Evolutionary conservation across 2,797 vertebrate genomes (phyloP).

Genomic region (Molossus alvarezi): DNA sequence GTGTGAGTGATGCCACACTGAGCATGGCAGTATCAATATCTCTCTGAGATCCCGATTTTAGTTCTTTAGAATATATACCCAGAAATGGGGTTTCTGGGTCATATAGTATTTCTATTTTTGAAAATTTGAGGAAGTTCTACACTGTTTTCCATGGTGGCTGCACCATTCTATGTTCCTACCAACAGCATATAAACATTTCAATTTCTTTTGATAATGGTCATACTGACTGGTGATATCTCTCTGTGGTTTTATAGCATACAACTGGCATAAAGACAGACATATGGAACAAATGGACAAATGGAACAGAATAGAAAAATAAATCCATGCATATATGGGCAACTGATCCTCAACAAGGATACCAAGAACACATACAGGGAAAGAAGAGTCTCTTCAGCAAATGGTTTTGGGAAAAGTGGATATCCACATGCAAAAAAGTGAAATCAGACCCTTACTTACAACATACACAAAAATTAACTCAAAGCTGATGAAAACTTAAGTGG

Average conservation of each 20-base stretch:
- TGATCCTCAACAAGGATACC: not conserved
- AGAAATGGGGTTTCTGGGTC: not conserved
- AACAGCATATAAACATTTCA: not conserved
- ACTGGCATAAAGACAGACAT: not conserved
- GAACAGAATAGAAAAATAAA: not conserved
- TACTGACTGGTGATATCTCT: not conserved
- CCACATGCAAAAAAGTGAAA: not conserved
- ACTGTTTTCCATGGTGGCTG: not conserved
- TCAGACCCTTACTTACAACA: not conserved
- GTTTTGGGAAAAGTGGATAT: not conserved
- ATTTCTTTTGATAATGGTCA: not conserved
- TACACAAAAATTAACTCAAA: slow-evolving; percentile 13
- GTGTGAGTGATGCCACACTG: not conserved
- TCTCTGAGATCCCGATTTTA: not conserved
- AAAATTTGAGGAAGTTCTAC: not conserved
- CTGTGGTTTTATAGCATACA: not conserved
- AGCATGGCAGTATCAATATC: not conserved
- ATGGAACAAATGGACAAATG: not conserved
- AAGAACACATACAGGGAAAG: not conserved
- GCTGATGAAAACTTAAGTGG: not conserved
- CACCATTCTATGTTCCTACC: not conserved
- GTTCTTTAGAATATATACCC: not conserved
- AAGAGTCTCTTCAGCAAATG: not conserved
- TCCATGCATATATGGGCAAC: not conserved
- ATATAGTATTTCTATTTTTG: not conserved